A percentile compares a stretch with the other conserved stretches of the same genome.
Conservation (phyloP, 2,888 invertebrate genomes). For the Catonia carolina region DNA sequence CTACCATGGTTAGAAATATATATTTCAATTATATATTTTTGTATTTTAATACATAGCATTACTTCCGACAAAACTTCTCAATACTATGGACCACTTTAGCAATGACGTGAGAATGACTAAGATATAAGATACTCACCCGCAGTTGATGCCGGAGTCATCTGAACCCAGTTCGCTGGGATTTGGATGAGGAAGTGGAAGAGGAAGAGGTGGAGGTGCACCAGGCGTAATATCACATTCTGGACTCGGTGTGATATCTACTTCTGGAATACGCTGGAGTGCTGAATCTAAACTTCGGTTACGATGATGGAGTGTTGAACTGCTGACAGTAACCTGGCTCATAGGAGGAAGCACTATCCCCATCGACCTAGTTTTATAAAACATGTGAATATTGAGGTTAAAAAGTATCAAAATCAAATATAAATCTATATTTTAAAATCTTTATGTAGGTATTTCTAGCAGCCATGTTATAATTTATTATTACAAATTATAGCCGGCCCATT, state of each 20-base stretch:
- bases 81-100: no score
- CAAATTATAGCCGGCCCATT: no score
- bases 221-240: constrained; percentile 49
- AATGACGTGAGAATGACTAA: no score
- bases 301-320: constrained; percentile 63
- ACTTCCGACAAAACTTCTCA: no score
- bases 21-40: no score
- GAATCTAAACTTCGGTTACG: constrained; percentile 86
- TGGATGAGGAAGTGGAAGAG: constrained; percentile 32
- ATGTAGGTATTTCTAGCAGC: no score
- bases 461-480: no score
- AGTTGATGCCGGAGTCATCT: constrained; percentile 71
- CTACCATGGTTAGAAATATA: no score
- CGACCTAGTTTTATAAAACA: constrained; percentile 51
- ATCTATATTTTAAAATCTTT: background rate
- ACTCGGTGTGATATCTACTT: constrained; percentile 66
- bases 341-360: constrained; percentile 59
- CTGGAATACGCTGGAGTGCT: constrained; percentile 81
- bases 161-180: constrained; percentile 61
- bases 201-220: constrained; percentile 37
- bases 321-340: constrained; percentile 49
- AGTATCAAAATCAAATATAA: background rate
- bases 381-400: no score
- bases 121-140: constrained; percentile 55
- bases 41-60: no score